Evolutionary conservation across 2,797 vertebrate species (phyloP).

Genomic region (Paedocypris micromegethes): DNA sequence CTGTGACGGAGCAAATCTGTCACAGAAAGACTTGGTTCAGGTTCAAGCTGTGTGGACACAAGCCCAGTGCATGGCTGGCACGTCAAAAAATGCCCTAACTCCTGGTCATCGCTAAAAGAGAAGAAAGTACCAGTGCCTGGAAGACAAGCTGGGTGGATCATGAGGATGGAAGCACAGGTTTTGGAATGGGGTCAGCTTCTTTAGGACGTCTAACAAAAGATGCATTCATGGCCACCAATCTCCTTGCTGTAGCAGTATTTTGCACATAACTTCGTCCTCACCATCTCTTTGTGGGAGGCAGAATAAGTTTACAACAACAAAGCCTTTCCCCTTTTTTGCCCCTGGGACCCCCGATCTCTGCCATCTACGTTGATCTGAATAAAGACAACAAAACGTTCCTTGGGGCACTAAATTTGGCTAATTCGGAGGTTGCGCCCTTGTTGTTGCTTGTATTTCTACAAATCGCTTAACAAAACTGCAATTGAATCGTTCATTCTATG

Average conservation of each 20-base stretch:
- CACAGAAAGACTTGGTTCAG: slow-evolving; percentile 43
- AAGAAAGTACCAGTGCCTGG: slow-evolving; percentile 34
- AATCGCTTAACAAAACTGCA: too few relatives aligned
- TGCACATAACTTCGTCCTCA: slow-evolving; percentile 46
- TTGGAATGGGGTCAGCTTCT: slow-evolving; percentile 49
- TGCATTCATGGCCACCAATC: slow-evolving; percentile 53
- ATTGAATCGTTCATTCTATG: too few relatives aligned
- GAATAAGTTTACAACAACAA: slow-evolving; percentile 45
- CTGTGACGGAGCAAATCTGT: slow-evolving; percentile 44
- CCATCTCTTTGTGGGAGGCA: slow-evolving; percentile 47
- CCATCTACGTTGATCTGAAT: slow-evolving; percentile 3
- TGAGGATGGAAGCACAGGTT: slow-evolving; percentile 47
- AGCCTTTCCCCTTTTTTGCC: slow-evolving; percentile 24
- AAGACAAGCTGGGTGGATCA: slow-evolving; percentile 43
- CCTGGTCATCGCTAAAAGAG: slow-evolving; percentile 41
- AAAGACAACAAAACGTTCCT: slow-evolving; percentile 9
- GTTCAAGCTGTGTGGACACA: slow-evolving; percentile 29
- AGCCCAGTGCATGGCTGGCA: slow-evolving; percentile 26
- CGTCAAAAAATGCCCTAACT: slow-evolving; percentile 34
- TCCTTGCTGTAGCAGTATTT: slow-evolving; percentile 34
- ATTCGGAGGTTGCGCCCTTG: slow-evolving; percentile 36
- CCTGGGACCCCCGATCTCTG: slow-evolving; percentile 25
- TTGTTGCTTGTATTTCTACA: neutral
- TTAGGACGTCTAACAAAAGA: slow-evolving; percentile 56
- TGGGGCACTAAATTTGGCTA: slow-evolving; percentile 33